Evolutionary conservation across 2,888 invertebrate species (phyloP), one percentile per base, ranked within the genome.

Genomic region (Holacanthella duospinosa): DNA sequence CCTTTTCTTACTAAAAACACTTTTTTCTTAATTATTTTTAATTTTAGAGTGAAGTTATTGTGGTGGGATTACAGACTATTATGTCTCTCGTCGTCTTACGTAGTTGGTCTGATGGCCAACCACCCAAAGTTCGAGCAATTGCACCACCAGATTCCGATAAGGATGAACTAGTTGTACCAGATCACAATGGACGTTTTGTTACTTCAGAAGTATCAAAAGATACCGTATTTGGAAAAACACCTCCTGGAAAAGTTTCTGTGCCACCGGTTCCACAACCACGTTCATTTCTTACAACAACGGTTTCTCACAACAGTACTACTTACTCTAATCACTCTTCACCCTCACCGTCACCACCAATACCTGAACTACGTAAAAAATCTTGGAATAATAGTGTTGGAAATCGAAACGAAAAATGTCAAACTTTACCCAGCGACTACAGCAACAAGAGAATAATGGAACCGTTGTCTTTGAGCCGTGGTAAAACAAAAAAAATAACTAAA

Each of bases 61-160:
- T n/a, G n/a, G n/a, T n/a, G n/a, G n/a, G n/a, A n/a, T n/a, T n/a
- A n/a, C n/a, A n/a, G n/a, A n/a, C n/a, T n/a, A n/a, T n/a, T n/a
- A 55, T 55, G 55, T 60, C 60, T 2, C 60, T 60, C 21, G 60
- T 60, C 12, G 60, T 60, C 2, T 54, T 60, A 2, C 60, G 60
- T 4, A 60, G 60, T 60, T 60, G 60, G 60, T 53, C 60, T 9
- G 60, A 60, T 29, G 60, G 60, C 3, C 53, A 53, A 36, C 60
- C 60, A 24, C 60, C 60, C 6, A 54, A 54, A 54, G 29, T 60
- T 6, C 27, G 54, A 6, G 60, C 27, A 27, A 60, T 60, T 29
- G 60, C 60, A 19, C 57, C 57, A 43, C 44, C 44, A 19, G 59
- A 59, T 28, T 54, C 60, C 9, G 60, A 60, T 21, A 60, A 60